Evolutionary conservation across 2,113 vertebrate genomes (phyloP).

Genomic region (Calidris pygmaea): DNA sequence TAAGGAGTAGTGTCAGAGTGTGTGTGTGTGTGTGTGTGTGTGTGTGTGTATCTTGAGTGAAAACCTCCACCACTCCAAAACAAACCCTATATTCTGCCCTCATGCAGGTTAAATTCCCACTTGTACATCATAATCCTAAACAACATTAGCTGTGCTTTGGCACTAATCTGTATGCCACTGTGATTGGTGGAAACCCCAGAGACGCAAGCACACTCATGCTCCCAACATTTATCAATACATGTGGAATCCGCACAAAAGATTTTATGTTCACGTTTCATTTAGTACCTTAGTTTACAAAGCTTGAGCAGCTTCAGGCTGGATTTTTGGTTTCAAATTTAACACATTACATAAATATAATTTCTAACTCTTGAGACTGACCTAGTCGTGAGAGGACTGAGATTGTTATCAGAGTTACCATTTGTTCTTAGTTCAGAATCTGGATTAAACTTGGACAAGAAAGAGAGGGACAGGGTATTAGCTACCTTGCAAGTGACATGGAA

Average conservation of each 20-base stretch:
- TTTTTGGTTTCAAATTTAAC: not conserved
- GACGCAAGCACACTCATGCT: not conserved
- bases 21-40: no score
- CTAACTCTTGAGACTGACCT: not conserved
- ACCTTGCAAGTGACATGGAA: not conserved
- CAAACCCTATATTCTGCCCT: not conserved
- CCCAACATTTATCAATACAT: not conserved
- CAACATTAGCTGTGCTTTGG: not conserved
- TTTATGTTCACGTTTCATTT: not conserved
- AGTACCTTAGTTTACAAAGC: not conserved
- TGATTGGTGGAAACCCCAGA: not conserved
- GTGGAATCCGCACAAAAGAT: not conserved
- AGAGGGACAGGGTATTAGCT: not conserved
- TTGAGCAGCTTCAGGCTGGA: not conserved
- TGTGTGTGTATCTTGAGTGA: not conserved
- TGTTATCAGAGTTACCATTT: not conserved
- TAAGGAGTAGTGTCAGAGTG: not conserved
- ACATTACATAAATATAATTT: not conserved
- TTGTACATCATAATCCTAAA: not conserved
- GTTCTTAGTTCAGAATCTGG: not conserved
- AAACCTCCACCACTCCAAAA: not conserved
- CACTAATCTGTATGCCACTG: not conserved
- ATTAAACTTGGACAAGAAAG: not conserved
- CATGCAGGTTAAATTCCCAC: not conserved
- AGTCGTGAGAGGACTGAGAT: not conserved